Conservation (phyloP, 2,888 invertebrate species). For the Lithophane semibrunnea region DNA sequence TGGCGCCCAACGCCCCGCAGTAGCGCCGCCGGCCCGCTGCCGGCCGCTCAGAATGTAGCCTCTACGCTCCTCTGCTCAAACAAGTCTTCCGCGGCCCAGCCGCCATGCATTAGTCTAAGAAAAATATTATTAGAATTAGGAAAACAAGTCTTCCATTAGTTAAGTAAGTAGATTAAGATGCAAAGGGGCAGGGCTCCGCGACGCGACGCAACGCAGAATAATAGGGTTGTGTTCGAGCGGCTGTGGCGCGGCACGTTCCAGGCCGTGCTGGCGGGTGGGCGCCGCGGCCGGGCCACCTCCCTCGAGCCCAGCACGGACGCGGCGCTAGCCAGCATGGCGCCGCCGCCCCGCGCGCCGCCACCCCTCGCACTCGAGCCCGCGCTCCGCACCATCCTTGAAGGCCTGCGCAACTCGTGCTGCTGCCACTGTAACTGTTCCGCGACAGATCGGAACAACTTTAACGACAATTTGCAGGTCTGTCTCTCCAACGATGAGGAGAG, state of each 20-base stretch:
- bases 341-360: constrained; percentile 62
- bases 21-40: constrained; percentile 88
- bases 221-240: constrained; percentile 93
- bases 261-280: constrained; percentile 85
- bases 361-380: constrained; percentile 84
- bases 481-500: constrained; percentile 88
- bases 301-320: constrained; percentile 78
- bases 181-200: constrained; percentile 84
- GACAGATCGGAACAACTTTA: constrained; percentile 78
- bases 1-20: constrained; percentile 81
- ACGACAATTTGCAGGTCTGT: constrained; percentile 90
- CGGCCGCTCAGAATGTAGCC: constrained; percentile 87
- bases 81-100: constrained; percentile 85
- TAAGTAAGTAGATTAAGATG: constrained; percentile 85
- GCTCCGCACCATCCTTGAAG: constrained; percentile 83
- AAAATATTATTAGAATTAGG: constrained; percentile 76
- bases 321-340: constrained; percentile 68
- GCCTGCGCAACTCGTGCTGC: constrained; percentile 84
- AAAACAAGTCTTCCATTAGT: constrained; percentile 90
- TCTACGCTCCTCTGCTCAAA: constrained; percentile 75
- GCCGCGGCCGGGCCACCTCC: constrained; percentile 84
- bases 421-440: constrained; percentile 86
- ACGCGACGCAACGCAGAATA: constrained; percentile 88
- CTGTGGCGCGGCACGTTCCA: constrained; percentile 93
- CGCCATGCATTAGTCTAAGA: constrained; percentile 79